Evolutionary conservation across 2,113 vertebrate species (phyloP).

Genomic region (Lepisosteus osseus): DNA sequence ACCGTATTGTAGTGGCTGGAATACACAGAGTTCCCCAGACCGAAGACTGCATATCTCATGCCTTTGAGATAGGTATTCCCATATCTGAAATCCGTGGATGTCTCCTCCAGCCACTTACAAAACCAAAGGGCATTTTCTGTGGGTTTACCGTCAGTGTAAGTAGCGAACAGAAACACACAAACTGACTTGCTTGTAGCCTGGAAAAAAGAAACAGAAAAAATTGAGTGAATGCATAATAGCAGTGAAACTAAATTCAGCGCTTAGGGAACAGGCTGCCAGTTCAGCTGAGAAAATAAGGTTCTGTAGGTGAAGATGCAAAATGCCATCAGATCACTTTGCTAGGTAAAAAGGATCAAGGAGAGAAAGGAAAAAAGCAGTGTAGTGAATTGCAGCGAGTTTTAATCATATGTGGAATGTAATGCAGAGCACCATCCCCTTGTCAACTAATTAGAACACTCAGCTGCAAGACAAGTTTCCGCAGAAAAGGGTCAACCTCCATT

Average conservation of each 20-base stretch:
- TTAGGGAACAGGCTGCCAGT: background rate
- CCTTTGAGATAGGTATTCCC: slow-evolving; percentile 81
- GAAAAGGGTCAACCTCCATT: no score
- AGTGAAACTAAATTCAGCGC: background rate
- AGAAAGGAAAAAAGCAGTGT: no score
- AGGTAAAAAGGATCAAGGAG: no score
- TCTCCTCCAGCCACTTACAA: slow-evolving; percentile 89
- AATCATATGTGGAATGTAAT: no score
- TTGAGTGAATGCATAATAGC: background rate
- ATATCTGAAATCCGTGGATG: slow-evolving; percentile 83
- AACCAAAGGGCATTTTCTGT: slow-evolving; percentile 83
- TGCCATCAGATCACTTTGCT: no score
- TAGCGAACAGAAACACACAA: slow-evolving; percentile 85
- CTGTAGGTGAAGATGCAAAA: no score
- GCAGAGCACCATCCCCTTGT: no score
- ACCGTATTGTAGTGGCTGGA: slow-evolving; percentile 83
- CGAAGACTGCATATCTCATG: slow-evolving; percentile 84
- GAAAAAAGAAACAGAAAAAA: slow-evolving; percentile 3
- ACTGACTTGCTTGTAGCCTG: slow-evolving; percentile 71
- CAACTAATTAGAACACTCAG: no score
- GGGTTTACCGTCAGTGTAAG: slow-evolving; percentile 82
- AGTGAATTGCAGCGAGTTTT: no score
- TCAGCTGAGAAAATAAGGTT: no score
- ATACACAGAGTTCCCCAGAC: slow-evolving; percentile 85
- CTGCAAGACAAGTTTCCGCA: no score